These are phyloP conservation scores for Chunga burmeisteri DNA, from an alignment of 2,113 vertebrate species.

Conservation along the genomic window DNA sequence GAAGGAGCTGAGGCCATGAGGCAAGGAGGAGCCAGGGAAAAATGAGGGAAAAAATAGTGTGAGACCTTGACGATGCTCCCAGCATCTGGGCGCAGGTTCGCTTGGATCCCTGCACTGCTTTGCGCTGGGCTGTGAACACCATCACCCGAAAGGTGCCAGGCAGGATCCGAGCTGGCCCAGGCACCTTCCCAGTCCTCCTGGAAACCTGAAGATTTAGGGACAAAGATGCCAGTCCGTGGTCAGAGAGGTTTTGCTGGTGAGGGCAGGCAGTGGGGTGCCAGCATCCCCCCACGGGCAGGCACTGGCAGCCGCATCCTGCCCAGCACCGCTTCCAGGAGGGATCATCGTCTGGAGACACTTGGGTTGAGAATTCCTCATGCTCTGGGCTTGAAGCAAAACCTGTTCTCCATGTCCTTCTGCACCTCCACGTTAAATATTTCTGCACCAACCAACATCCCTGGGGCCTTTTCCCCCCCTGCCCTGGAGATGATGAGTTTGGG, in stretches of 20 bases:
- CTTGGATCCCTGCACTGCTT: not conserved
- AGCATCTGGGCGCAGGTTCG: accelerated
- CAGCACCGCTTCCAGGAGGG: not conserved
- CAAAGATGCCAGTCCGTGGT: accelerated
- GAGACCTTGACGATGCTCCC: accelerated
- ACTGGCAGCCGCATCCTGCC: not conserved
- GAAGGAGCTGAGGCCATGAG: not conserved
- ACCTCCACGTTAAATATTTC: not conserved
- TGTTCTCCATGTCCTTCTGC: accelerated
- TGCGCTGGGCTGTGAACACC: accelerated
- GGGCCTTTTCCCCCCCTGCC: not conserved
- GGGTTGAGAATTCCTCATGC: accelerated
- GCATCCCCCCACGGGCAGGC: accelerated
- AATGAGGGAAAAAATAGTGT: accelerated
- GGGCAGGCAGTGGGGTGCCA: not conserved
- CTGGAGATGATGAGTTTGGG: accelerated
- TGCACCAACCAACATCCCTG: not conserved
- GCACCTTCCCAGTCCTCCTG: not conserved
- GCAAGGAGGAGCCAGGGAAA: not conserved
- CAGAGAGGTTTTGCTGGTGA: accelerated
- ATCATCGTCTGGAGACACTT: not conserved
- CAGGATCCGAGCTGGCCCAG: not conserved
- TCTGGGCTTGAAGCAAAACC: not conserved
- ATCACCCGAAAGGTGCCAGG: not conserved
- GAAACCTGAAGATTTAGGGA: not conserved